Evolutionary conservation across 2,888 invertebrate genomes (phyloP).

Genomic region (Oxystoma pomonae): DNA sequence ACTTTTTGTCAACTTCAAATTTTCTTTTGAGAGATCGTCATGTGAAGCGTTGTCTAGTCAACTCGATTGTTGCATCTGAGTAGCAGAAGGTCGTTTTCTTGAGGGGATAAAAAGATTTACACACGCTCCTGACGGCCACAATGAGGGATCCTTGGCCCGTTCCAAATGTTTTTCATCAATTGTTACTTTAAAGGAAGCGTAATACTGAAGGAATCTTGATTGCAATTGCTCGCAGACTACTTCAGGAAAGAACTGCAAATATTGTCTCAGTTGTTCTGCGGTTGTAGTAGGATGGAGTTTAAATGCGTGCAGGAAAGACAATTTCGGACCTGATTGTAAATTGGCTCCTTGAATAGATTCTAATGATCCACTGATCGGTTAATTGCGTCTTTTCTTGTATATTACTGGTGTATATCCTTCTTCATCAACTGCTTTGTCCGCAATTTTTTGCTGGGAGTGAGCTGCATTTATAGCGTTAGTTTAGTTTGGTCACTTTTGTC

Average conservation of each 20-base stretch:
- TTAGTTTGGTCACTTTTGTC: background rate
- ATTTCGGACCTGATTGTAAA: background rate
- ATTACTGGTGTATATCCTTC: background rate
- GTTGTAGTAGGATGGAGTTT: background rate
- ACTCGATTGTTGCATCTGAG: background rate
- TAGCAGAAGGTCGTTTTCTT: background rate
- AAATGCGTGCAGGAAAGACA: background rate
- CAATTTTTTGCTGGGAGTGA: background rate
- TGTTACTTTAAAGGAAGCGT: background rate
- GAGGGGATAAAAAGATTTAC: background rate
- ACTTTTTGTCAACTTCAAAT: background rate
- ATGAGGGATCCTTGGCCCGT: background rate
- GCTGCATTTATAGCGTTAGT: background rate
- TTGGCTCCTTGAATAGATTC: background rate
- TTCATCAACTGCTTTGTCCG: background rate
- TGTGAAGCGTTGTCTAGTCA: background rate
- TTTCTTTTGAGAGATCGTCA: background rate
- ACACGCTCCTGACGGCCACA: background rate
- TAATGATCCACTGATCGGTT: background rate
- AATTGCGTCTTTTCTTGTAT: background rate
- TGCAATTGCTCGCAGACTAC: too few species aligned
- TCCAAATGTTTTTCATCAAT: background rate
- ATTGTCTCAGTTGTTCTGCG: background rate
- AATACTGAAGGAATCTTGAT: too few species aligned
- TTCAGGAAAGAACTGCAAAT: too few species aligned